Evolutionary conservation across 2,797 vertebrate genomes (phyloP), one percentile per base, ranked within the genome.

Genomic region (Myotis myotis): DNA sequence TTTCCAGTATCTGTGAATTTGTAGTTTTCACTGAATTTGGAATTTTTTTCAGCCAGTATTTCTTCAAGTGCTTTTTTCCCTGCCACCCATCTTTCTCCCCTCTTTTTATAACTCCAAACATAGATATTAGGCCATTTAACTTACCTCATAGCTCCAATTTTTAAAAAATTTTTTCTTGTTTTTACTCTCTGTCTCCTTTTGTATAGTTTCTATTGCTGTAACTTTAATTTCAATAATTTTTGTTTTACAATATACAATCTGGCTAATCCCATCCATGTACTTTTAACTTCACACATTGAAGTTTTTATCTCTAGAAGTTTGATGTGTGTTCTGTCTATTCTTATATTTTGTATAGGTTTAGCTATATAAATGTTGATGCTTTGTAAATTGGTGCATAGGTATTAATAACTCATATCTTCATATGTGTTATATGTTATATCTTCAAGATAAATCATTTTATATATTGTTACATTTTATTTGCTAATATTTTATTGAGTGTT

Each of bases 211-310:
- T 78, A 62, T 86, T 44, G 33, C 19, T 90, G 20, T 60, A 15
- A 17, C 57, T 93, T 93, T 62, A 71, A 81, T 91, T 92, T 83
- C 12, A 74, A 13, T 51, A 41, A 55, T 83, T 8, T 86, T 91
- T 85, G 41, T 86, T 93, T 8, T 51, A 30, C 28, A 62, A 22
- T 23, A 51, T 49, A 55, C 4, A 62, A 4, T 75, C 8, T 84
- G 90, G 49, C 47, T 87, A 62, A 84, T 36, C 22, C 28, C 12
- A 84, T 84, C 44, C 28, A 11, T 62, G 16, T 23, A 68, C 15
- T 92, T 92, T 93, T 36, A 11, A 82, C 41, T 82, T 86, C 25
- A 49, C 19, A 55, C 6, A 74, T 8, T 87, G 19, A 1, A 70
- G 7, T 49, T 83, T 92, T 78, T 74, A 66, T 72, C 55, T 89